These are phyloP conservation scores for Scaptomyza caliginosa DNA, from an alignment of 2,888 invertebrate species.

Conservation along the genomic window DNA sequence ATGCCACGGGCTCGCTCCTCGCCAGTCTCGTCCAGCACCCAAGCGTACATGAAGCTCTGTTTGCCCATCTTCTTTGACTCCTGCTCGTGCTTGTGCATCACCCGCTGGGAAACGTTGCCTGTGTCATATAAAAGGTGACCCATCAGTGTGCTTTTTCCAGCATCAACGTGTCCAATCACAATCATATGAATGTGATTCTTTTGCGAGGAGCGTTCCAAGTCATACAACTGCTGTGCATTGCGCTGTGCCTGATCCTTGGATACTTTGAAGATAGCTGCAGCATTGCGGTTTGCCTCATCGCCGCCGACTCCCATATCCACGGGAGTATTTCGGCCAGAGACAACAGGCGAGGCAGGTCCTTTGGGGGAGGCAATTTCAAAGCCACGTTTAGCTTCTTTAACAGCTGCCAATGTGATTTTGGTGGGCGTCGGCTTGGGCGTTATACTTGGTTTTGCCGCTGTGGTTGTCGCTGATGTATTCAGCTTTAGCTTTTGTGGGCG, in stretches of 20 bases:
- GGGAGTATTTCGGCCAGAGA: slow-evolving; percentile 86
- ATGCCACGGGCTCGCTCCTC: slow-evolving; percentile 98
- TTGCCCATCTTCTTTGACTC: slow-evolving; percentile 99
- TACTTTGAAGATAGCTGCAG: slow-evolving; percentile 66
- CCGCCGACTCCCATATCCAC: slow-evolving; percentile 63
- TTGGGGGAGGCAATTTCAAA: slow-evolving; percentile 86
- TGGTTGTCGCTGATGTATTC: slow-evolving; percentile 1
- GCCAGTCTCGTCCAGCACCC: slow-evolving; percentile 99
- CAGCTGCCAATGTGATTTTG: slow-evolving; percentile 64
- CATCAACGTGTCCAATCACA: slow-evolving; percentile 96
- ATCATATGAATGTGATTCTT: slow-evolving; percentile 96
- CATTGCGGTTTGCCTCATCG: slow-evolving; percentile 63
- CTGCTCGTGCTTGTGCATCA: slow-evolving; percentile 98
- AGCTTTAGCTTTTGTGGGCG: slow-evolving; percentile 32
- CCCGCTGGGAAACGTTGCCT: slow-evolving; percentile 93
- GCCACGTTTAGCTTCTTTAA: slow-evolving; percentile 76
- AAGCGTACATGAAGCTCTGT: slow-evolving; percentile 98
- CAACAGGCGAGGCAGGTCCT: slow-evolving; percentile 88
- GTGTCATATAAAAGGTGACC: slow-evolving; percentile 95
- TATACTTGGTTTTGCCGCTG: slow-evolving; percentile 8
- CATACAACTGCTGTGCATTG: slow-evolving; percentile 86
- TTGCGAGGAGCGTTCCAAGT: slow-evolving; percentile 90
- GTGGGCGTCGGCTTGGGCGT: slow-evolving; percentile 35
- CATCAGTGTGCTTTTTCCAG: slow-evolving; percentile 88
- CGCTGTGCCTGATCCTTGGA: slow-evolving; percentile 84